phyloP scores from a whole-genome alignment of 2,888 invertebrate species.

The Folsomia manolachei region DNA sequence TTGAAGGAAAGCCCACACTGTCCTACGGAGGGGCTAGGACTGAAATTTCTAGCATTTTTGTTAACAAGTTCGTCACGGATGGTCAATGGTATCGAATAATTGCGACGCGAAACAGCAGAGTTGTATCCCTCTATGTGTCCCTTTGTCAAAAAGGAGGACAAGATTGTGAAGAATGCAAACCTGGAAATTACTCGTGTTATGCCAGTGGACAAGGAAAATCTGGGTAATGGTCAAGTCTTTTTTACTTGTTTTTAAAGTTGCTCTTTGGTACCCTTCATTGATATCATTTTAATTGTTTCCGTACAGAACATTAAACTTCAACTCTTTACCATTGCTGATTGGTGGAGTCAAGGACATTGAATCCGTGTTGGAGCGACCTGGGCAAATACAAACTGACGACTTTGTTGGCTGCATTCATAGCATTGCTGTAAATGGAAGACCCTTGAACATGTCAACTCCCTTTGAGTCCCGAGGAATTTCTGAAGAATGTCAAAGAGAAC shows the following conservation, averaged over 20 bases:
- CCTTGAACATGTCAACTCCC: conserved; percentile 76
- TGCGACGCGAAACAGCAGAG: conserved; percentile 83
- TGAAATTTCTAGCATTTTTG: conserved; percentile 76
- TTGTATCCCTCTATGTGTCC: conserved; percentile 78
- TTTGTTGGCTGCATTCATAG: conserved; percentile 92
- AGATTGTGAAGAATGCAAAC: conserved; percentile 78
- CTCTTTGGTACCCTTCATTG: neutral
- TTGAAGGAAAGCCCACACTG: conserved; percentile 78
- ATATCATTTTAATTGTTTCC: no score
- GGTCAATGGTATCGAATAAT: conserved; percentile 90
- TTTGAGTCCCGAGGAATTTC: conserved; percentile 69
- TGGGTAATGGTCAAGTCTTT: conserved; percentile 72
- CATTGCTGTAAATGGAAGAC: conserved; percentile 80
- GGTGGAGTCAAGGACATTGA: conserved; percentile 83
- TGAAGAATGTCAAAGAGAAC: conserved; percentile 71
- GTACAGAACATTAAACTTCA: conserved; percentile 84
- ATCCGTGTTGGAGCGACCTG: conserved; percentile 81
- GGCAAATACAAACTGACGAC: conserved; percentile 87
- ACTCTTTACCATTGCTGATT: conserved; percentile 78
- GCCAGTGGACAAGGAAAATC: conserved; percentile 81
- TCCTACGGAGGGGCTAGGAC: conserved; percentile 87
- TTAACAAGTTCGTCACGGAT: conserved; percentile 70
- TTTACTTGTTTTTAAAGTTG: neutral
- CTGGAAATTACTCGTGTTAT: conserved; percentile 77
- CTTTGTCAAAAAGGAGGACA: conserved; percentile 82